Evolutionary conservation across 2,888 invertebrate genomes (phyloP), one percentile per base, ranked within the genome.

Genomic region (Oxytorus armatus): DNA sequence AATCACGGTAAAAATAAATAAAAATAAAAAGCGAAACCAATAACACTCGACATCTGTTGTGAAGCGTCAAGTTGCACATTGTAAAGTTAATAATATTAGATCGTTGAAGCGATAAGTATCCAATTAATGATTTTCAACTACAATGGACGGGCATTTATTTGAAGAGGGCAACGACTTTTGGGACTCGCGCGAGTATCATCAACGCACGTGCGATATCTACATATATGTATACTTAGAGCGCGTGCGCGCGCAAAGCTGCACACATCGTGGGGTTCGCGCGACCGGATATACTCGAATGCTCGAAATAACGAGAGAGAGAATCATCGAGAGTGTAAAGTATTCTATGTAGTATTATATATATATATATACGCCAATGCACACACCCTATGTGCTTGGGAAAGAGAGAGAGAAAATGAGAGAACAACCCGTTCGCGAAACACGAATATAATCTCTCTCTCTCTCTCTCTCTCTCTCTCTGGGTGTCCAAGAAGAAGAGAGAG

Each of bases 301-400:
- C 80, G 80, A 80, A 80, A 80, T 80, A 80, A 77, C 80, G 80
- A 79, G 79, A 72, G 80, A 79, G 79, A 72, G 69, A 73, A 77
- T 77, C 80, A 77, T 77, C 73, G 77, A 44, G 76, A 73, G 73
- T n/a, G n/a, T 39, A 33, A 77, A 79, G 73, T 72, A 55, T 77
- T 72, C 49, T n/a, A n/a, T n/a, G n/a, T n/a, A 65, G 63, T 63
- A 21, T 42, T 55, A 36, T 23, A 47, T n/a, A n/a, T n/a, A n/a
- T n/a, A 51, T 59, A 25, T 74, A 55, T 47, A 74, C 65, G 44
- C 55, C 7, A 74, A 55, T 44, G 74, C 65, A 65, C 47, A 55
- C 18, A 14, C 42, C 33, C 16, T 33, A 16, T 33, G 11, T 18
- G 66, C 42, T 51, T 44, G 59, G 21, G 8, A 57, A 57, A 68